A percentile compares a stretch with the other conserved stretches of the same genome.
Evolutionary conservation across 2,797 vertebrate species (phyloP).

Genomic region (Sebastes trivittatus): DNA sequence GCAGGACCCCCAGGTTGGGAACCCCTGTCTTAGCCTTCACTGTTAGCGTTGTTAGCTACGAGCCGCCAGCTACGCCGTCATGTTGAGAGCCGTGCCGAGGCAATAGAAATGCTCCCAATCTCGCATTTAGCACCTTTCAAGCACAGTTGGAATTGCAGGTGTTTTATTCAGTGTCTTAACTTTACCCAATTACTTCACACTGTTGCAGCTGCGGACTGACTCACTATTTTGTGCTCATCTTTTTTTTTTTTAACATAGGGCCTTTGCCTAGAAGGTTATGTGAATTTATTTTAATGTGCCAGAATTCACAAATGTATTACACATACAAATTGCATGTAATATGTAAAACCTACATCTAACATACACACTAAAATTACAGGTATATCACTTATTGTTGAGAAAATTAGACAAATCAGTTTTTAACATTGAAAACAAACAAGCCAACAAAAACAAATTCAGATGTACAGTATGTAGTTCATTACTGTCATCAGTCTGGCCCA

Average conservation of each 20-base stretch:
- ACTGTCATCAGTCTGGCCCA: not conserved
- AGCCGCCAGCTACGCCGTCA: too few species aligned
- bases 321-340: not conserved
- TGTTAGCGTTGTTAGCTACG: too few species aligned
- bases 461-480: not conserved
- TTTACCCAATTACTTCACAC: not conserved
- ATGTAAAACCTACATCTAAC: not conserved
- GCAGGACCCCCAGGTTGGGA: too few species aligned
- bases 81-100: too few species aligned
- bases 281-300: not conserved
- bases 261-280: not conserved
- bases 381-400: not conserved
- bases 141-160: conserved; percentile 12
- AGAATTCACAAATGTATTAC: not conserved
- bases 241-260: not conserved
- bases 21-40: too few species aligned
- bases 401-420: not conserved
- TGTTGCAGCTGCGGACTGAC: not conserved
- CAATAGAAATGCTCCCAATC: not conserved
- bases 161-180: conserved; percentile 9
- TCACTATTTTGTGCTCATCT: not conserved
- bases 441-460: not conserved
- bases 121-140: not conserved
- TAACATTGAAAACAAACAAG: not conserved
- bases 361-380: not conserved